Evolutionary conservation across 2,888 invertebrate species (phyloP), one percentile per base, ranked within the genome.

Genomic region (Drosophila quasianomalipes): DNA sequence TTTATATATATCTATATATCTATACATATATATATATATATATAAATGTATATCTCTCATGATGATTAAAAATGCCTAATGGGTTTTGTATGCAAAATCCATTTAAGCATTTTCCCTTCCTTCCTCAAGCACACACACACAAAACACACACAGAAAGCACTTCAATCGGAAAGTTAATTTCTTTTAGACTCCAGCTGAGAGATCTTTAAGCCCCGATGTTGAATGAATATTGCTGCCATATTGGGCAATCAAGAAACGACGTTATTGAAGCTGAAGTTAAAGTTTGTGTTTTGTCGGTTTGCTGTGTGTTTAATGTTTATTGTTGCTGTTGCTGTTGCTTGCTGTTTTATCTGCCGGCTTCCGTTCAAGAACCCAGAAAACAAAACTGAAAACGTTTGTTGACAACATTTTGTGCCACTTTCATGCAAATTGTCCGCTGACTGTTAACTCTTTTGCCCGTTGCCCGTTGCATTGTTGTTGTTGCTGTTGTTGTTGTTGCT

Each of bases 391-490:
- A 75, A 78, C 62, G 67, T 64, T 71, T 53, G 74, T 74, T 78
- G 74, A 82, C 78, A 85, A 72, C 75, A 68, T 62, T 85, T 71
- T 81, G 81, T 90, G 87, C 87, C 87, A 90, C 90, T 87, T 87
- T 90, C 87, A 89, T 87, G 87, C 89, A 90, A 90, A 90, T 83
- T 85, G 72, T 88, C 57, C 33, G 76, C 59, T 47, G 77, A 76
- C 85, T 76, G 76, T 68, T 80, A 47, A 14, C 59, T 55, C 74
- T 68, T 64, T 70, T 69, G 58, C 22, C 31, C 31, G 14, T 54
- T 70, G 30, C 14, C 26, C 10, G 57, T 55, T 64, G 54, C 41
- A 37, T 30, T 65, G 22, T 53, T 60, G 4, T 52, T 52, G 33
- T 47, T 26, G 41, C 58, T 39, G 28, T 41, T 31, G 31, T 37